phyloP scores from a whole-genome alignment of 2,113 vertebrate genomes.

The Oncorhynchus nerka region DNA sequence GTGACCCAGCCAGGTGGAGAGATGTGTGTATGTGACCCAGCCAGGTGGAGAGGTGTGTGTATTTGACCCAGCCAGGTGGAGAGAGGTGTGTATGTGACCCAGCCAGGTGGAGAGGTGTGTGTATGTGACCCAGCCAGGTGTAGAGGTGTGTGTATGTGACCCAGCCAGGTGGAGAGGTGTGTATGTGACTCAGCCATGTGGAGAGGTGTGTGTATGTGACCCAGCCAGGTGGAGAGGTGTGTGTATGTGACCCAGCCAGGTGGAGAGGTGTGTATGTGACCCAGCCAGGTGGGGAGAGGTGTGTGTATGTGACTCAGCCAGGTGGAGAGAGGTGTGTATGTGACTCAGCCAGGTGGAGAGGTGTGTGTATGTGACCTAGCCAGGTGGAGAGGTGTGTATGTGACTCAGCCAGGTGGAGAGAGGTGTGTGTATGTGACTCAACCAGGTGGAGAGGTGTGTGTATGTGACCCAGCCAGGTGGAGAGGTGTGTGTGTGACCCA shows the following conservation, averaged over 20 bases:
- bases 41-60: background rate
- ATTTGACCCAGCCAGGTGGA: background rate
- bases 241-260: constrained; percentile 20
- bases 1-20: constrained; percentile 32
- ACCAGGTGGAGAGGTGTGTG: constrained; percentile 72
- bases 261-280: constrained; percentile 22
- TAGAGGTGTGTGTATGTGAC: constrained; percentile 1
- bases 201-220: constrained; percentile 41
- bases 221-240: constrained; percentile 23
- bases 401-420: too few relatives aligned
- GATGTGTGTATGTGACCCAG: constrained; percentile 6
- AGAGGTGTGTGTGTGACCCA: constrained; percentile 44
- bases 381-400: background rate
- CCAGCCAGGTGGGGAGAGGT: too few relatives aligned
- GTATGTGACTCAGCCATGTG: constrained; percentile 71
- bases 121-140: background rate
- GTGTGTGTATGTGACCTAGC: background rate
- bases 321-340: background rate
- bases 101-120: background rate
- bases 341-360: too few relatives aligned
- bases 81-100: background rate
- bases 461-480: background rate
- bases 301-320: background rate
- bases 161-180: background rate
- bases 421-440: constrained; percentile 42